phyloP scores from a whole-genome alignment of 2,797 vertebrate genomes.

The Salarias fasciatus region DNA sequence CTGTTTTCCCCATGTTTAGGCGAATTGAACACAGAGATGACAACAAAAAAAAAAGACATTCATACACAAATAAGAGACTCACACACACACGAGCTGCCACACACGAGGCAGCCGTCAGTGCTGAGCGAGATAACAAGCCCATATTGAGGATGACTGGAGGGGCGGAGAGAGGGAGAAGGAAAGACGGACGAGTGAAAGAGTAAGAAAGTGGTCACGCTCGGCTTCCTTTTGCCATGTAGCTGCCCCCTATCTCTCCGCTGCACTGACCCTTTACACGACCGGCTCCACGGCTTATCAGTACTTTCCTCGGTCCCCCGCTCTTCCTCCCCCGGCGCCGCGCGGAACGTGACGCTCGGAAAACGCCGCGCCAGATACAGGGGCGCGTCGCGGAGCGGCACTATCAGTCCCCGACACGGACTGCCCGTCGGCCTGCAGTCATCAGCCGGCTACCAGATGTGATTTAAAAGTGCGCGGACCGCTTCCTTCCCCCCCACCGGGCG shows the following conservation, averaged over 20 bases:
- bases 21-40: slow-evolving; percentile 26
- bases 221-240: slow-evolving; percentile 66
- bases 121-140: slow-evolving; percentile 60
- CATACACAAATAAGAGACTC: slow-evolving; percentile 32
- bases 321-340: slow-evolving; percentile 34
- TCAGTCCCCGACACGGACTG: slow-evolving; percentile 66
- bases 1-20: slow-evolving; percentile 24
- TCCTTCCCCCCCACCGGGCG: slow-evolving; percentile 33
- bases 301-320: slow-evolving; percentile 38
- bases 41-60: slow-evolving; percentile 21
- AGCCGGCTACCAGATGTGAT: slow-evolving; percentile 58
- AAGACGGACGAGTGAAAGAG: slow-evolving; percentile 53
- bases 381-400: slow-evolving; percentile 73
- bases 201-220: slow-evolving; percentile 66
- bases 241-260: slow-evolving; percentile 71
- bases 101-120: slow-evolving; percentile 46
- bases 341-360: slow-evolving; percentile 40
- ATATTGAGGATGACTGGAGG: slow-evolving; percentile 62
- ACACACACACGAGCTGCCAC: slow-evolving; percentile 3
- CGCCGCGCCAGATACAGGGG: slow-evolving; percentile 57
- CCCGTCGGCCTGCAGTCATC: slow-evolving; percentile 57
- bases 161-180: slow-evolving; percentile 37
- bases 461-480: slow-evolving; percentile 43
- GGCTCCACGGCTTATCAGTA: slow-evolving; percentile 69
- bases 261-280: slow-evolving; percentile 71